Evolutionary conservation across 2,113 vertebrate species (phyloP).

Genomic region (Brachyhypopomus occidentalis): DNA sequence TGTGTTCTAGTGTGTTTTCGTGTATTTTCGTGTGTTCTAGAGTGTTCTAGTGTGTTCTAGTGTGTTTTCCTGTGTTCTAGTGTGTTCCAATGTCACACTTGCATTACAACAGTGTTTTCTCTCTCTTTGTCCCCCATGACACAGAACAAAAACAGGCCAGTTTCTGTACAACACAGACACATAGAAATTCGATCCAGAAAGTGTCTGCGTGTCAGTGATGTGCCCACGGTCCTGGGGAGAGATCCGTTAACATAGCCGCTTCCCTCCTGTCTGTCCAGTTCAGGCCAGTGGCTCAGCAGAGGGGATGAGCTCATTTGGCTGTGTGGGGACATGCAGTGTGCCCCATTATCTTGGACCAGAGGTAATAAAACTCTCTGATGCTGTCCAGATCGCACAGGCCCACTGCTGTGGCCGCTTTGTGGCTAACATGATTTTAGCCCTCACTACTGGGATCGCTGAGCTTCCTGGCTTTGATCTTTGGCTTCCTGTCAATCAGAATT

Average conservation of each 20-base stretch:
- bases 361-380: slow-evolving; percentile 53
- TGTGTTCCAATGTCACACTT: slow-evolving; percentile 45
- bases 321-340: slow-evolving; percentile 32
- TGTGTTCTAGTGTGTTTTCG: too few species aligned
- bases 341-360: slow-evolving; percentile 49
- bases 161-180: slow-evolving; percentile 8
- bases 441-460: slow-evolving; percentile 56
- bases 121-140: slow-evolving; percentile 18
- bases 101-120: slow-evolving; percentile 39
- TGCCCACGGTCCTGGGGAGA: slow-evolving; percentile 33
- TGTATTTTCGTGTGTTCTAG: too few species aligned
- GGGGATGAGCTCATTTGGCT: slow-evolving; percentile 54
- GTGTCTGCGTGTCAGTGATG: slow-evolving; percentile 31
- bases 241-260: slow-evolving; percentile 40
- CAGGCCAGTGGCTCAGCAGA: slow-evolving; percentile 37
- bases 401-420: slow-evolving; percentile 46
- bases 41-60: too few species aligned
- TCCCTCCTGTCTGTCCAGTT: slow-evolving; percentile 48
- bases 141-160: slow-evolving; percentile 25
- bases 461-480: slow-evolving; percentile 62
- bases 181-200: slow-evolving; percentile 35
- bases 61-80: neutral
- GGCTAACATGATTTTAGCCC: slow-evolving; percentile 57
- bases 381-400: slow-evolving; percentile 39
- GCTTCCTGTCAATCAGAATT: slow-evolving; percentile 64